Conservation (phyloP, 2,113 vertebrate species). For the Genyomyrus donnyi region DNA sequence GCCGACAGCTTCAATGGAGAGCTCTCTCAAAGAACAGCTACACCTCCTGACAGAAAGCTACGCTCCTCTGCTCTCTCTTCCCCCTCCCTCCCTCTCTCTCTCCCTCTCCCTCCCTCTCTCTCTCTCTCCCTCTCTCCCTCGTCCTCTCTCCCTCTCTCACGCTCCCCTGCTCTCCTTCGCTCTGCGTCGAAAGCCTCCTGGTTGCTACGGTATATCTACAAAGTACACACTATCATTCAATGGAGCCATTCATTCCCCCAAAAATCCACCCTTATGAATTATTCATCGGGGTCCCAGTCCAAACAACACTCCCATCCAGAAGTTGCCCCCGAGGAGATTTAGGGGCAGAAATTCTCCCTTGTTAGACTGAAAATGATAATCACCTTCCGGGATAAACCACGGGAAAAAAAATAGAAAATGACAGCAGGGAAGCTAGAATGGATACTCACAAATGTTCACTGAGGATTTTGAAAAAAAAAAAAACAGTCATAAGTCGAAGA, state of each 20-base stretch:
- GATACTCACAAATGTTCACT: not conserved
- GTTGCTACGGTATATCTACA: conserved; percentile 55
- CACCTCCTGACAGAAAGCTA: conserved; percentile 41
- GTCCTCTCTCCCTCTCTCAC: conserved; percentile 18
- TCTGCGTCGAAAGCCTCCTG: conserved; percentile 54
- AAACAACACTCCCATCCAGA: conserved; percentile 33
- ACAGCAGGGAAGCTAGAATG: not conserved
- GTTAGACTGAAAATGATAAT: conserved; percentile 8
- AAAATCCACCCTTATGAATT: conserved; percentile 59
- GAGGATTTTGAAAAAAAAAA: not conserved
- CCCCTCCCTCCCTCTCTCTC: not conserved
- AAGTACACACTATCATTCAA: conserved; percentile 57
- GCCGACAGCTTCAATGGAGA: not conserved
- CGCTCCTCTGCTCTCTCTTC: conserved; percentile 40
- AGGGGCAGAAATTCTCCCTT: conserved; percentile 10
- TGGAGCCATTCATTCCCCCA: conserved; percentile 63
- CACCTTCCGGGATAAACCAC: not conserved
- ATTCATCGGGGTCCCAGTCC: conserved; percentile 50
- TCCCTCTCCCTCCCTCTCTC: not conserved
- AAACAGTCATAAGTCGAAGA: conserved; percentile 26
- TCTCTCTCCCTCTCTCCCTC: conserved; percentile 8
- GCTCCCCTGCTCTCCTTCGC: conserved; percentile 43
- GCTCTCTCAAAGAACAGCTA: conserved; percentile 2
- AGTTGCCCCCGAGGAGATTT: conserved; percentile 15
- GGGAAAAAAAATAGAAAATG: not conserved